phyloP scores from a whole-genome alignment of 2,888 invertebrate genomes.

The Euzetes globulus region DNA sequence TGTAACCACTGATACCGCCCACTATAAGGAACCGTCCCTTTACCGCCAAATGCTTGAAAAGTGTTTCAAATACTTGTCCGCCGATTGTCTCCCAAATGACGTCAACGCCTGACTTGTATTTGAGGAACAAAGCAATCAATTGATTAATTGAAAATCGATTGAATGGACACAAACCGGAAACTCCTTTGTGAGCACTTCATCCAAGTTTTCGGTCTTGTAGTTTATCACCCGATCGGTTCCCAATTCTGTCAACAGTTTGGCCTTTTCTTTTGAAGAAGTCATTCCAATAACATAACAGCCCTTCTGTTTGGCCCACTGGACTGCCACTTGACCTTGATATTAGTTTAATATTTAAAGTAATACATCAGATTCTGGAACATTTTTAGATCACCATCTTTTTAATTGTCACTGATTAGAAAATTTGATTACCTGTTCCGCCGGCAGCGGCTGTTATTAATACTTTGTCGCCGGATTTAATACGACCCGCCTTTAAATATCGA shows the following conservation, averaged over 20 bases:
- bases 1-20: slow-evolving; percentile 46
- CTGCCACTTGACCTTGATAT: slow-evolving; percentile 32
- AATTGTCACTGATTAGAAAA: no score
- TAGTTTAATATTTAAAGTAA: background rate
- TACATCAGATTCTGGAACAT: no score
- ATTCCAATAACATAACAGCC: slow-evolving; percentile 40
- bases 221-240: slow-evolving; percentile 33
- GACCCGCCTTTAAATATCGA: slow-evolving; percentile 33
- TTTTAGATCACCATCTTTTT: no score
- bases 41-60: slow-evolving; percentile 42
- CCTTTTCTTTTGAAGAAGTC: slow-evolving; percentile 39
- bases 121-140: background rate
- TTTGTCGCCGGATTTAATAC: slow-evolving; percentile 37
- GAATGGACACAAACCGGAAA: slow-evolving; percentile 32
- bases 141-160: background rate
- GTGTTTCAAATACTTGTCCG: slow-evolving; percentile 37
- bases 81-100: slow-evolving; percentile 42
- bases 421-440: slow-evolving; percentile 38
- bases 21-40: slow-evolving; percentile 47
- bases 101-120: slow-evolving; percentile 38
- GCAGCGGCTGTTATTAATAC: slow-evolving; percentile 41
- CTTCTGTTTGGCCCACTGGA: slow-evolving; percentile 40
- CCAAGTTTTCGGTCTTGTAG: slow-evolving; percentile 21
- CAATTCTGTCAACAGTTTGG: slow-evolving; percentile 34
- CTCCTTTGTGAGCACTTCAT: slow-evolving; percentile 28